Conservation (phyloP, 2,113 vertebrate species). For the Accipiter virgatus region DNA sequence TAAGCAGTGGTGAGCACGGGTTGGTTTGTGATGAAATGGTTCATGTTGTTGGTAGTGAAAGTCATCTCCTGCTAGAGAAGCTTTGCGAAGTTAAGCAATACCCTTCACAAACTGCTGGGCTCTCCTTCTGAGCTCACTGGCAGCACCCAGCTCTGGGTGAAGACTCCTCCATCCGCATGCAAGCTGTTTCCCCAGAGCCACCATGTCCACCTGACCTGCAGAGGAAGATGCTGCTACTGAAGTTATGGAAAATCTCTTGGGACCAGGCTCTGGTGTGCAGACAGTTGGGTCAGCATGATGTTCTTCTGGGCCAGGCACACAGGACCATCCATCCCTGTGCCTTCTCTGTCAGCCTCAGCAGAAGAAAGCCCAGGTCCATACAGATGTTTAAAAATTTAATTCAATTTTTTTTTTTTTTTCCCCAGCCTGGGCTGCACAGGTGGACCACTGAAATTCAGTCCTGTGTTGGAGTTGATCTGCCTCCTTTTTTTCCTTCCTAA, state of each 20-base stretch:
- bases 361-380: not conserved
- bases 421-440: not conserved
- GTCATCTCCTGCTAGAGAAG: not conserved
- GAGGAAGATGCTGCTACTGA: not conserved
- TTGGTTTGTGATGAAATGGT: not conserved
- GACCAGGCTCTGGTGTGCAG: fast-evolving
- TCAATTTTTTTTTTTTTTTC: not conserved
- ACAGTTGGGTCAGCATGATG: fast-evolving
- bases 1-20: not conserved
- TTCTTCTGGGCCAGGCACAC: not conserved
- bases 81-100: not conserved
- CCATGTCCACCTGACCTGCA: fast-evolving
- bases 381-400: not conserved
- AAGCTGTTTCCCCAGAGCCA: not conserved
- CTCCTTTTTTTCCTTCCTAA: conserved; percentile 23
- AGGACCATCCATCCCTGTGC: fast-evolving
- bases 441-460: not conserved
- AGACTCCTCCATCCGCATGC: fast-evolving
- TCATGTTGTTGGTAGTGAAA: not conserved
- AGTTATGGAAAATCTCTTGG: not conserved
- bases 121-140: not conserved
- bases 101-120: not conserved
- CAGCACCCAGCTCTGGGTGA: not conserved
- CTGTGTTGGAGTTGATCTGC: not conserved
- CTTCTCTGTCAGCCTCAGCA: not conserved